These are phyloP conservation scores for Sycophila texana DNA, from an alignment of 2,888 invertebrate species.

Conservation along the genomic window DNA sequence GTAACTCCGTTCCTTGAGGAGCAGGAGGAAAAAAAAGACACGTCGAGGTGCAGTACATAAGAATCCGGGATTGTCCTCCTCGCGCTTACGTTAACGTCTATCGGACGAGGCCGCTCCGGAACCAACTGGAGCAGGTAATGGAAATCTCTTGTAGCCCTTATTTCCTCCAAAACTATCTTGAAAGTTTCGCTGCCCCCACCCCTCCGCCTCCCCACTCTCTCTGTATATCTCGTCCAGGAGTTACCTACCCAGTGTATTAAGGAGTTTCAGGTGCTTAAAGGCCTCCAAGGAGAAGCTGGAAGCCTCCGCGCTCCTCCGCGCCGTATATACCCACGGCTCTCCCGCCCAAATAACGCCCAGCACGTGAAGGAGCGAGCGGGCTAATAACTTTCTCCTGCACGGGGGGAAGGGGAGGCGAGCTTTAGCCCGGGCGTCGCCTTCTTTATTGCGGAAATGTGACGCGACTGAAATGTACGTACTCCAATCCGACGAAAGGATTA, in stretches of 20 bases:
- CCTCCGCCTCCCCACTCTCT: neutral
- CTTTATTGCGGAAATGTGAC: slow-evolving; percentile 1
- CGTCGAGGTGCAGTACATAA: too few species aligned
- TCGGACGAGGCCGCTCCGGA: neutral
- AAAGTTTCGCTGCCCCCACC: slow-evolving; percentile 49
- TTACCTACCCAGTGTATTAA: slow-evolving; percentile 51
- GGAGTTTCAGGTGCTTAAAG: slow-evolving; percentile 58
- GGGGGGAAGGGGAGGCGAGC: neutral
- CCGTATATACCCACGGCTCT: neutral
- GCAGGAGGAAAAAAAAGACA: neutral
- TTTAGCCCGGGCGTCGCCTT: neutral
- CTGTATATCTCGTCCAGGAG: slow-evolving; percentile 22
- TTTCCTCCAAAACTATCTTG: slow-evolving; percentile 57
- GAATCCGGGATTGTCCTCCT: slow-evolving; percentile 18
- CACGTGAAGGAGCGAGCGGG: slow-evolving; percentile 16
- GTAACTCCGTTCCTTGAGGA: neutral
- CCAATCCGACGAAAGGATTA: neutral
- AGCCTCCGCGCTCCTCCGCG: neutral
- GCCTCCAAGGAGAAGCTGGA: slow-evolving; percentile 36
- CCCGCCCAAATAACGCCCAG: slow-evolving; percentile 35
- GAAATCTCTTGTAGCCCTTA: slow-evolving; percentile 64
- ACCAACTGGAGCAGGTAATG: slow-evolving; percentile 61
- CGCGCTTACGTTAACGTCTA: neutral
- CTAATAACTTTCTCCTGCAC: slow-evolving; percentile 41
- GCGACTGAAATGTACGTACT: neutral